Evolutionary conservation across 2,113 vertebrate species (phyloP).

Genomic region (Perca flavescens): DNA sequence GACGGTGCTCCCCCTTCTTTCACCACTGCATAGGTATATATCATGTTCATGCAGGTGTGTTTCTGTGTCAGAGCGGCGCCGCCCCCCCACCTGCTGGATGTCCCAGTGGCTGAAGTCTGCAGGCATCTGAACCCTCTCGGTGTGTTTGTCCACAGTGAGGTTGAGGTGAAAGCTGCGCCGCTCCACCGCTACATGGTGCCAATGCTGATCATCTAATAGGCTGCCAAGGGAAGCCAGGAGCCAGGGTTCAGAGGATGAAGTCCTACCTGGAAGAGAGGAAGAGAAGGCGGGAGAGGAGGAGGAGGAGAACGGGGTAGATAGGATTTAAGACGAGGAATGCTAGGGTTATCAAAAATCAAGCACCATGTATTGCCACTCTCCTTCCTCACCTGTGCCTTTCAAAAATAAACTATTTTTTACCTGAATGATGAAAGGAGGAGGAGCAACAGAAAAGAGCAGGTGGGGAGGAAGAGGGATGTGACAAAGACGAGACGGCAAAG

Average conservation of each 20-base stretch:
- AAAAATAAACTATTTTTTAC: too few species aligned
- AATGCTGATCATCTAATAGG: slow-evolving; percentile 95
- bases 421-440: too few species aligned
- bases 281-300: neutral
- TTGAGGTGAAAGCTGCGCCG: slow-evolving; percentile 87
- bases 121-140: slow-evolving; percentile 84
- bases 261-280: slow-evolving; percentile 78
- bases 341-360: too few species aligned
- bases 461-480: neutral
- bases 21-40: too few species aligned
- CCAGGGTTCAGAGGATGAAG: slow-evolving; percentile 72
- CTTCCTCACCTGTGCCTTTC: too few species aligned
- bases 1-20: too few species aligned
- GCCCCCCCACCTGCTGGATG: slow-evolving; percentile 78
- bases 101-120: slow-evolving; percentile 87
- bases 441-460: too few species aligned
- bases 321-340: neutral
- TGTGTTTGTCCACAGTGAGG: slow-evolving; percentile 94
- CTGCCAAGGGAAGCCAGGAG: slow-evolving; percentile 88
- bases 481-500: neutral
- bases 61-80: neutral
- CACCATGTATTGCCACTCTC: too few species aligned
- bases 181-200: slow-evolving; percentile 91
- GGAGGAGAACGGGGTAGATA: neutral
- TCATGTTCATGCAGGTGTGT: neutral